Evolutionary conservation across 2,113 vertebrate species (phyloP).

Genomic region (Hippocampus comes): DNA sequence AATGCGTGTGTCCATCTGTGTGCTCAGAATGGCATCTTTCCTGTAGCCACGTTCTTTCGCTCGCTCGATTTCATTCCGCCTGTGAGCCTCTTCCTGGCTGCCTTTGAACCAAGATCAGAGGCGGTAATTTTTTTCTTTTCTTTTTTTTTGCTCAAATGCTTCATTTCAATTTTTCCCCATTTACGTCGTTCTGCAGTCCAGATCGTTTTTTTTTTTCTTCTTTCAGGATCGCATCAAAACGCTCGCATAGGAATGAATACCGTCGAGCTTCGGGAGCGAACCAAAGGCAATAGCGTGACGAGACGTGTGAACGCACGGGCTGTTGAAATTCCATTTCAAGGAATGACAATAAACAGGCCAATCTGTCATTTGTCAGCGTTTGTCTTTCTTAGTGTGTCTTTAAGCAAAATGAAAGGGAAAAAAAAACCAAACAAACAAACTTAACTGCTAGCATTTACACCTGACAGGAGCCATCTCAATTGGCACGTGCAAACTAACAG

Average conservation of each 20-base stretch:
- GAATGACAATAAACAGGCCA: slow-evolving; percentile 7
- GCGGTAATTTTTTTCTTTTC: slow-evolving; percentile 10
- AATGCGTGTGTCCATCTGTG: slow-evolving; percentile 51
- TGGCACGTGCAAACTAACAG: slow-evolving; percentile 28
- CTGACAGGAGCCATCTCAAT: slow-evolving; percentile 61
- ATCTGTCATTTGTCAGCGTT: slow-evolving; percentile 7
- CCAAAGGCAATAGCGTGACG: background rate
- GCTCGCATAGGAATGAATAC: background rate
- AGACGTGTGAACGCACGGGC: slow-evolving; percentile 8
- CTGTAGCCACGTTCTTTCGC: slow-evolving; percentile 50
- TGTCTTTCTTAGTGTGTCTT: slow-evolving; percentile 20
- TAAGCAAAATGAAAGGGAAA: slow-evolving; percentile 34
- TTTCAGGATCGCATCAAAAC: background rate
- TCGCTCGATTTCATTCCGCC: slow-evolving; percentile 38
- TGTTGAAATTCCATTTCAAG: slow-evolving; percentile 14
- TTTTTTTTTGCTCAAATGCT: slow-evolving; percentile 64
- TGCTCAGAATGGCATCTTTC: slow-evolving; percentile 62
- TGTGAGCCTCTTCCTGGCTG: slow-evolving; percentile 74
- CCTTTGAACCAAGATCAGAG: slow-evolving; percentile 80
- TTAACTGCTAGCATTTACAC: slow-evolving; percentile 69
- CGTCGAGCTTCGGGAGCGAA: background rate
- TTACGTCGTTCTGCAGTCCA: slow-evolving; percentile 64
- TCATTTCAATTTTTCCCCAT: slow-evolving; percentile 29
- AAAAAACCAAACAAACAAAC: slow-evolving; percentile 34
- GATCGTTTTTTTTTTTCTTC: slow-evolving; percentile 3